Base-by-base conservation (phyloP, 2,797 vertebrate genomes). In the Pampus argenteus region DNA sequence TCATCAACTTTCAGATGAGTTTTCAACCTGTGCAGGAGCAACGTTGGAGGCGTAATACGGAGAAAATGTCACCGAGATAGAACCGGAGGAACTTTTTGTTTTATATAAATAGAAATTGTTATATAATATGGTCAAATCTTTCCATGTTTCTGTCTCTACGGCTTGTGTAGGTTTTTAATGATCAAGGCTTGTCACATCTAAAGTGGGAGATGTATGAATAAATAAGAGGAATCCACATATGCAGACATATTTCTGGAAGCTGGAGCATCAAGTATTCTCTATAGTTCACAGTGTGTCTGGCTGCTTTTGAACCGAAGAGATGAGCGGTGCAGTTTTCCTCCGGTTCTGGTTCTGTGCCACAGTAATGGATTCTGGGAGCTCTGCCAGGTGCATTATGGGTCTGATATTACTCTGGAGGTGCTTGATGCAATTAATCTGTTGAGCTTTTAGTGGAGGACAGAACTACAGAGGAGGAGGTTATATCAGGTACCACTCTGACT, bases 351-450 rank as follows among this genome's bases (percentile, higher is more conserved):
- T 58, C 61, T 67, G 60, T 66, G 71, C 76, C 75, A 64, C 60
- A 31, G 54, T 88, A 89, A 90, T 86, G 78, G 83, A 71, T 88
- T 93, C 91, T 93, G 92, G 92, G 92, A 91, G 76, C 40, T 51
- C 20, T 62, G 92, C 91, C 93, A 92, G 82, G 58, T 76, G 86
- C 76, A 78, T 88, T 91, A 82, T 84, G 82, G 84, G 73, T 89
- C 83, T 84, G 88, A 89, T 90, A 80, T 82, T 89, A 88, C 86
- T 88, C 78, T 80, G 79, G 82, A 84, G 74, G 74, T 85, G 85
- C 81, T 89, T 47, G 29, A 77, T 88, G 83, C 64, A 78, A 81
- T 91, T 84, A 88, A 56, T 25, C 66, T 38, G 68, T 20, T 62
- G 61, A 62, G 60, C 40, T 49, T 55, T 81, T n/a, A 55, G 70